Conservation (phyloP, 2,113 vertebrate species). For the Leiothrix lutea region DNA sequence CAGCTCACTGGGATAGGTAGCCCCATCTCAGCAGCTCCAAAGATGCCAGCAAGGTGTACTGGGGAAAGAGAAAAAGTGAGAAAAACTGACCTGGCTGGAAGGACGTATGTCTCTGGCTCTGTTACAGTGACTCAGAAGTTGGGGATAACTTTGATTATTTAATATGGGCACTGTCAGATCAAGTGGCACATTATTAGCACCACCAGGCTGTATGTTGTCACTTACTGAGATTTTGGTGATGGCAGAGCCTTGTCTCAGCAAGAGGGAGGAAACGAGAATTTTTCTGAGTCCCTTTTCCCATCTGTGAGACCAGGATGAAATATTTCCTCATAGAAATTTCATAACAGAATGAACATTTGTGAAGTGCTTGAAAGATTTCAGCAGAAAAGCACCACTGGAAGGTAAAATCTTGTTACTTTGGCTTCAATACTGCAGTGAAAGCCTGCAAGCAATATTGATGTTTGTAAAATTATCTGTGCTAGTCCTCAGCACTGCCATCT, state of each 20-base stretch:
- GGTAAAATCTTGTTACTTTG: not conserved
- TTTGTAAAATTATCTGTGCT: not conserved
- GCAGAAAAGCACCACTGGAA: not conserved
- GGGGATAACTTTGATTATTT: not conserved
- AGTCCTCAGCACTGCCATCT: fast-evolving
- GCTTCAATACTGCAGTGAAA: not conserved
- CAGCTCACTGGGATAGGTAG: fast-evolving
- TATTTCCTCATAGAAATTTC: not conserved
- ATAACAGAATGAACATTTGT: not conserved
- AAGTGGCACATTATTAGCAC: not conserved
- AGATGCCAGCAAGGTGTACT: not conserved
- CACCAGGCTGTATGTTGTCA: not conserved
- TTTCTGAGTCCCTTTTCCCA: not conserved
- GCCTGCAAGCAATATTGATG: not conserved
- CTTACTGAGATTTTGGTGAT: not conserved
- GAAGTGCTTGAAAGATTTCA: not conserved
- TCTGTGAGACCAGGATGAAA: not conserved
- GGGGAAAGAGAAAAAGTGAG: not conserved
- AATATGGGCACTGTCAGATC: not conserved
- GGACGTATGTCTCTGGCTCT: not conserved
- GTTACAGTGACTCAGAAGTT: not conserved
- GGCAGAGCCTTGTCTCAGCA: not conserved
- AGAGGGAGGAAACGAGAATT: not conserved
- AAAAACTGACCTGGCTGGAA: not conserved
- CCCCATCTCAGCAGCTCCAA: not conserved